Evolutionary conservation across 2,797 vertebrate species (phyloP).

Genomic region (Sparidentex hasta): DNA sequence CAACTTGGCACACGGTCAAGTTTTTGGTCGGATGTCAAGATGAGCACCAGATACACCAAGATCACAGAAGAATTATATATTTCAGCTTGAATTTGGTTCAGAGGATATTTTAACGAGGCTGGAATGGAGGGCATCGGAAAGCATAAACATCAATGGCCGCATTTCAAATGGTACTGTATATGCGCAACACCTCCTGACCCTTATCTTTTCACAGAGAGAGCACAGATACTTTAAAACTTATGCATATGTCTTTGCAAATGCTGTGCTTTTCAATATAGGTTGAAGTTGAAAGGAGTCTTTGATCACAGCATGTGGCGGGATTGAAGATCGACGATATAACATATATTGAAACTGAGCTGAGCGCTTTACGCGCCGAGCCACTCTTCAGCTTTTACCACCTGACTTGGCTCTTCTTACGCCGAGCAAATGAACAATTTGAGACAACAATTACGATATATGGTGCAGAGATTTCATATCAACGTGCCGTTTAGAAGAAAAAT

Average conservation of each 20-base stretch:
- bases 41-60: conserved; percentile 56
- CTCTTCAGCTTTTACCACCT: conserved; percentile 18
- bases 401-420: conserved; percentile 15
- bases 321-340: conserved; percentile 53
- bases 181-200: conserved; percentile 30
- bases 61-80: conserved; percentile 51
- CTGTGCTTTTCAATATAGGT: conserved; percentile 50
- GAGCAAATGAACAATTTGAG: conserved; percentile 29
- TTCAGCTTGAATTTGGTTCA: conserved; percentile 41
- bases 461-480: conserved; percentile 17
- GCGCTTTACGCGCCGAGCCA: conserved; percentile 26
- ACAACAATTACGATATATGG: conserved; percentile 23
- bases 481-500: conserved; percentile 50
- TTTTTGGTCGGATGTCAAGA: conserved; percentile 64
- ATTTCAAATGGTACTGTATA: conserved; percentile 5
- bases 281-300: conserved; percentile 71
- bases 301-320: conserved; percentile 65
- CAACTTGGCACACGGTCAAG: conserved; percentile 72
- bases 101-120: conserved; percentile 32
- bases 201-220: conserved; percentile 28
- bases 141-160: conserved; percentile 27
- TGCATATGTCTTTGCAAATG: conserved; percentile 51
- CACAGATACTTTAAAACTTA: conserved; percentile 38
- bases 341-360: conserved; percentile 61
- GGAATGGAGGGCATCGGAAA: conserved; percentile 9